Evolutionary conservation across 1,140 invertebrate species (phyloP).

Genomic region (Frieseomelitta varia): DNA sequence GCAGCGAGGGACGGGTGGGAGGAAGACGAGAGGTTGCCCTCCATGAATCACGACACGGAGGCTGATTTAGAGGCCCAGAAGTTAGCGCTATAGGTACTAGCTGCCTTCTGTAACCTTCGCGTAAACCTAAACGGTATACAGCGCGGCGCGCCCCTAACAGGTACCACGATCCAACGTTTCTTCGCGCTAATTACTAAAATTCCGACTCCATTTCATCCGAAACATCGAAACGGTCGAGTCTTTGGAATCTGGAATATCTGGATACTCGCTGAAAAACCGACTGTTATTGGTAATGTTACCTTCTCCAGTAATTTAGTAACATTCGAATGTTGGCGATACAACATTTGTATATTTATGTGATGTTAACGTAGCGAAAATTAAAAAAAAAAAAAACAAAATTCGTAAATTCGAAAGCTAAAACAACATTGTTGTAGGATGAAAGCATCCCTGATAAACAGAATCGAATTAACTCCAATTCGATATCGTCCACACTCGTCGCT

Average conservation of each 20-base stretch:
- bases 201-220: neutral
- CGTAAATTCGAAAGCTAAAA: too few species aligned
- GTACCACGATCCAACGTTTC: constrained; percentile 42
- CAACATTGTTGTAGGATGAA: neutral
- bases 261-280: too few species aligned
- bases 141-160: constrained; percentile 62
- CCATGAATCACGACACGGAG: constrained; percentile 80
- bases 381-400: too few species aligned
- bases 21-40: constrained; percentile 74
- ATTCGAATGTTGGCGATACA: too few species aligned
- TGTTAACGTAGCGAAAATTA: too few species aligned
- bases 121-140: constrained; percentile 71
- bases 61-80: constrained; percentile 81
- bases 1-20: constrained; percentile 39
- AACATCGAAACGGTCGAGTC: too few species aligned
- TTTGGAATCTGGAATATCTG: too few species aligned
- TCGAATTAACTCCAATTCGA: neutral
- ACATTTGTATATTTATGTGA: too few species aligned
- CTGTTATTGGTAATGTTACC: too few species aligned
- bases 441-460: neutral
- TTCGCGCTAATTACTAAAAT: constrained; percentile 6
- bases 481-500: neutral
- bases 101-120: constrained; percentile 74
- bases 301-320: too few species aligned
- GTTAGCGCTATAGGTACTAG: constrained; percentile 77